Percentiles rank a stretch among this genome's conserved stretches.
These are phyloP conservation scores for Lepidurus couesii DNA, from an alignment of 1,140 invertebrate genomes.

Conservation along the genomic window DNA sequence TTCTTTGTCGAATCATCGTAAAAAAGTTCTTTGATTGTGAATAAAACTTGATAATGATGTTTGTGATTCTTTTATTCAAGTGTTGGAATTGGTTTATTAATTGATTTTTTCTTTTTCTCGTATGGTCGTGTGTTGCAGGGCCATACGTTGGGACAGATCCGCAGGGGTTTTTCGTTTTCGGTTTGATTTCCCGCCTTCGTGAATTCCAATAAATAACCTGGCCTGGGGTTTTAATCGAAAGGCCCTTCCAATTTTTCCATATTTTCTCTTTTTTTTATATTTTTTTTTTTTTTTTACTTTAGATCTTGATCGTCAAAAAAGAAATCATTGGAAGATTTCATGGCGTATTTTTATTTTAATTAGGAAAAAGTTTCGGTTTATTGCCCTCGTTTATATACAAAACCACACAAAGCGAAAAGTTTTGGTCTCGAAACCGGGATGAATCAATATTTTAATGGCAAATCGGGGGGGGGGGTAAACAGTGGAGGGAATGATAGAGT, in stretches of 20 bases:
- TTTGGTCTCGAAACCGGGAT: conserved; percentile 14
- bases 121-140: conserved; percentile 25
- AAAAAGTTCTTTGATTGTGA: conserved; percentile 27
- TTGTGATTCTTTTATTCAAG: background rate
- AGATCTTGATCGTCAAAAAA: background rate
- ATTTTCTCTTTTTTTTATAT: background rate
- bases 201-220: conserved; percentile 18
- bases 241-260: conserved; percentile 11
- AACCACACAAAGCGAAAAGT: background rate
- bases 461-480: background rate
- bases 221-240: conserved; percentile 11
- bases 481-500: background rate
- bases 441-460: background rate
- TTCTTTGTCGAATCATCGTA: background rate
- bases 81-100: conserved; percentile 24
- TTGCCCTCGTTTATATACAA: conserved; percentile 15
- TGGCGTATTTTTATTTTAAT: background rate
- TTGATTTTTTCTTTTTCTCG: conserved; percentile 21
- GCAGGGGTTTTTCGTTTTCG: background rate
- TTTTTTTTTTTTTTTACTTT: conserved; percentile 6
- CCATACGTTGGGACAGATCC: conserved; percentile 17
- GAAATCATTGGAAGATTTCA: background rate
- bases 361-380: conserved; percentile 7
- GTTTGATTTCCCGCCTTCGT: conserved; percentile 20
- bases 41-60: conserved; percentile 23